A percentile compares a stretch with the other conserved stretches of the same genome.
Evolutionary conservation across 2,888 invertebrate species (phyloP).

Genomic region (Drosophila ustulata): DNA sequence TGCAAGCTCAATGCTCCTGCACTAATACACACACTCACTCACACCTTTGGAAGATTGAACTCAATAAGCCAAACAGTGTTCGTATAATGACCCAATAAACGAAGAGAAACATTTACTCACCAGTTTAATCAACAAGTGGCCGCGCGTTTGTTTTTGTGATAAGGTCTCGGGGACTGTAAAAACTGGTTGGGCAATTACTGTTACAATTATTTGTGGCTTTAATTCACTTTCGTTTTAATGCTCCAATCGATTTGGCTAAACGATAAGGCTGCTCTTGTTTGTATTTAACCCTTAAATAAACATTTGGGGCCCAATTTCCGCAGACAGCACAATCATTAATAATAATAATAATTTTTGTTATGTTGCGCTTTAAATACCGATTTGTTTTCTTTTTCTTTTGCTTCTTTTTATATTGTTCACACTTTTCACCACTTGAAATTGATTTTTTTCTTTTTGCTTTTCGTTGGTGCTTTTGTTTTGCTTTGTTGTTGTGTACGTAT

Average conservation of each 20-base stretch:
- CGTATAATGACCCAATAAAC: conserved; percentile 14
- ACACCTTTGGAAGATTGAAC: not conserved
- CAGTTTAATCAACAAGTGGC: conserved; percentile 42
- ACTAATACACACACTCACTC: not conserved
- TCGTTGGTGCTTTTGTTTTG: conserved; percentile 24
- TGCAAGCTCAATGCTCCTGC: conserved; percentile 13
- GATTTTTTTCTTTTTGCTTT: conserved; percentile 27
- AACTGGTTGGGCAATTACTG: conserved; percentile 46
- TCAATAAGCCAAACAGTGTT: conserved; percentile 10
- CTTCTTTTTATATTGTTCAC: conserved; percentile 35
- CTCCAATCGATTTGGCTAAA: conserved; percentile 40
- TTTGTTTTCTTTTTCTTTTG: conserved; percentile 36
- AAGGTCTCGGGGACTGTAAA: conserved; percentile 25
- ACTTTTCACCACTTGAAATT: conserved; percentile 50
- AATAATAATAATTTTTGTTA: conserved; percentile 21
- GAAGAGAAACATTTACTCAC: conserved; percentile 38
- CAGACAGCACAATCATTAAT: conserved; percentile 34
- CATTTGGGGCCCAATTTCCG: conserved; percentile 31
- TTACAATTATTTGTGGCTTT: conserved; percentile 47
- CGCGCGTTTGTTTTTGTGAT: conserved; percentile 34
- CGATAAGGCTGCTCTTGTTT: conserved; percentile 37
- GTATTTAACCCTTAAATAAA: conserved; percentile 41
- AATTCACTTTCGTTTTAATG: conserved; percentile 53
- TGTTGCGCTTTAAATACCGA: conserved; percentile 29
- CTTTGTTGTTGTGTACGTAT: conserved; percentile 32